These are phyloP conservation scores for Dysmachus trigonus DNA, from an alignment of 2,888 invertebrate genomes.

Conservation along the genomic window DNA sequence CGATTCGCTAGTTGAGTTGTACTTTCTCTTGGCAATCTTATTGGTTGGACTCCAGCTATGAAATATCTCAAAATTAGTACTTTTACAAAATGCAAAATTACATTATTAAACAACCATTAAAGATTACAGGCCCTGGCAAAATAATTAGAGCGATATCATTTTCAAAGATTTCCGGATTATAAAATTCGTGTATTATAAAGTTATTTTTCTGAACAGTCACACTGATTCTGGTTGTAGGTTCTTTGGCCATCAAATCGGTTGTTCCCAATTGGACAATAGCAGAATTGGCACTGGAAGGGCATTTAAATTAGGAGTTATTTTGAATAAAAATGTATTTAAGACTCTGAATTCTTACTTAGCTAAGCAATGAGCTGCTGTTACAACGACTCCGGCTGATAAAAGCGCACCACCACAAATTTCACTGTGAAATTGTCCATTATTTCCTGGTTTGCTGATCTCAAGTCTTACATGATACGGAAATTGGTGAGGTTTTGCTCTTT, in stretches of 20 bases:
- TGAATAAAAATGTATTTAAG: background rate
- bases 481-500: conserved; percentile 57
- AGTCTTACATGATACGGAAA: conserved; percentile 56
- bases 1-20: background rate
- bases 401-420: conserved; percentile 43
- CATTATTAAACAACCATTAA: background rate
- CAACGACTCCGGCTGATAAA: conserved; percentile 18
- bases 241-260: background rate
- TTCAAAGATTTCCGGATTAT: background rate
- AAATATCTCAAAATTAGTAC: background rate
- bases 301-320: background rate
- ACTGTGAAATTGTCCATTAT: background rate
- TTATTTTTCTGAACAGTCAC: background rate
- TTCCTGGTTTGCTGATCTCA: background rate
- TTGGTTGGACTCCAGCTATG: background rate
- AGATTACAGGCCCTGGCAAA: background rate
- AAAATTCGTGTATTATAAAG: background rate
- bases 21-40: background rate
- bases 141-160: conserved; percentile 9
- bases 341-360: background rate
- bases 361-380: conserved; percentile 46
- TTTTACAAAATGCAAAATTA: background rate
- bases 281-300: background rate
- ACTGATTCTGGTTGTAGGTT: background rate
- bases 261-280: background rate